Evolutionary conservation across 2,797 vertebrate species (phyloP), one percentile per base, ranked within the genome.

Genomic region (Halcyon badia): DNA sequence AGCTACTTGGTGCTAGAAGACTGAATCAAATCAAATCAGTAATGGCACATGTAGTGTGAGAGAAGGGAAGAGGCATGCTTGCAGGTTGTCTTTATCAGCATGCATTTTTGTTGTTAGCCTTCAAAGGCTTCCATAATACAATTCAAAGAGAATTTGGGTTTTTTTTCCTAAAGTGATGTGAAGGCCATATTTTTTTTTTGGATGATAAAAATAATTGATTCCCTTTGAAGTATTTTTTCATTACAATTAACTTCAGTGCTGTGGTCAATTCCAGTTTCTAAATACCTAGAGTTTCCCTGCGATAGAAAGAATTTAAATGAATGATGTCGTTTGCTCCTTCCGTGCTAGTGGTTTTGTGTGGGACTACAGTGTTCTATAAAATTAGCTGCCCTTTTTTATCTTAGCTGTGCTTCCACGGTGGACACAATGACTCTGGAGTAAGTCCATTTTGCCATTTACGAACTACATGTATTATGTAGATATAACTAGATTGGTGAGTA

Each of bases 341-440:
- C 49, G 25, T 94, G 66, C 76, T 89, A 83, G n/a, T 61, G 54
- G 62, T 91, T 71, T 91, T 94, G 76, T 94, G 65, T 86, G 54
- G 62, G 31, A 25, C 33, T 41, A 9, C 25, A 60, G 62, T 66
- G 37, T 51, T 81, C 70, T 35, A 4, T 52, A 52, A 83, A 88
- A 79, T 33, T 69, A 73, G 39, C 62, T 88, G 42, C 69, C 60
- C 7, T 24, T 54, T 79, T 79, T 76, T 69, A 33, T 79, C 85
- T 70, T 79, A 35, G 76, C 90, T 93, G 42, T 86, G 33, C 89
- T 94, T 95, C 79, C 14, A 0, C 33, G 66, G 64, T 17, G 72
- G 28, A 72, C 58, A 72, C 82, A 79, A 37, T 83, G 65, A n/a
- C 18, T 35, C 24, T 44, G 35, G 5, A 62, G 2, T 49, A 41